Evolutionary conservation across 2,797 vertebrate genomes (phyloP), one percentile per base, ranked within the genome.

Genomic region (Geotrypetes seraphini): DNA sequence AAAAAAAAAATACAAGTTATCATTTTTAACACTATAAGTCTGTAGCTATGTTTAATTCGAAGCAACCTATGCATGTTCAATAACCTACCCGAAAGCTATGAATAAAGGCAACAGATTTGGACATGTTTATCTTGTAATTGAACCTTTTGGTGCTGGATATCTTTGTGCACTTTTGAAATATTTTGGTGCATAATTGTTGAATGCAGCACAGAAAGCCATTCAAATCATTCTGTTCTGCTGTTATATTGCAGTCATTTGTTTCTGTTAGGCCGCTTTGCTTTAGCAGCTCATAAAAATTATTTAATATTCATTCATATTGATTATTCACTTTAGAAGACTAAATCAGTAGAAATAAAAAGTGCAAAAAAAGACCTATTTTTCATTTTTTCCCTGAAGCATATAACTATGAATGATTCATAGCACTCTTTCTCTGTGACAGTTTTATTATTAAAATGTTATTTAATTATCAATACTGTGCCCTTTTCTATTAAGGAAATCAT

Each of bases 381-480:
- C 43, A 55, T 31, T 39, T 59, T 71, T 62, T 59, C 58, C 36
- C 60, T 68, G 35, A 63, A 63, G 48, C 63, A 40, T 33, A 24
- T 50, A 52, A 37, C 27, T 40, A 50, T 60, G 28, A 68, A 66
- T 74, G 68, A 77, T 73, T 70, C 67, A 72, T 66, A 41, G 16
- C 14, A 33, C 27, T 70, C 36, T 59, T 32, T 18, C 25, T 50
- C 32, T 43, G 16, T 68, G 69, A 65, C 47, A 66, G 53, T 60
- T 65, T 65, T 54, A 68, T 71, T 72, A 70, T 61, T 60, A 69
- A 56, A 73, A 67, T 42, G 70, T 73, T 73, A 73, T 74, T 78
- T 70, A 75, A 67, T 76, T 74, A 67, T 69, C 66, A 71, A 53
- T 63, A 65, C 37, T 38, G 33, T 56, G 53, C 33, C 32, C 30